Evolutionary conservation across 2,888 invertebrate species (phyloP).

Genomic region (Ethmia dodecea): DNA sequence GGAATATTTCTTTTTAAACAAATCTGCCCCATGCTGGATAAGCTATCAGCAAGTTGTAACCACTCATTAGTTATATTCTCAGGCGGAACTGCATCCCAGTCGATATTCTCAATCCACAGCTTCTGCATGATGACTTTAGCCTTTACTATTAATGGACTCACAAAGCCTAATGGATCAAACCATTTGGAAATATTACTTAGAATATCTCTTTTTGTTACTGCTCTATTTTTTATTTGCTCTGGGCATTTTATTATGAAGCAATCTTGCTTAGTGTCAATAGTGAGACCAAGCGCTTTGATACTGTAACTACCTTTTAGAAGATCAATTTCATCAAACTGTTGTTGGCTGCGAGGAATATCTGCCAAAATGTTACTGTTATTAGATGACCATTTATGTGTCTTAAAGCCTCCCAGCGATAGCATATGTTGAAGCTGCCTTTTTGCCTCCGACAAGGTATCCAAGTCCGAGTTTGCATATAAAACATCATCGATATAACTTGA

Average conservation of each 20-base stretch:
- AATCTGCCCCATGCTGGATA: constrained; percentile 12
- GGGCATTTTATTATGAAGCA: background rate
- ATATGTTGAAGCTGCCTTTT: background rate
- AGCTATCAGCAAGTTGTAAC: constrained; percentile 8
- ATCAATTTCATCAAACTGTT: background rate
- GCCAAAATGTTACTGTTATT: constrained; percentile 1
- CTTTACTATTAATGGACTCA: constrained; percentile 11
- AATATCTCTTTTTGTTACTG: constrained; percentile 4
- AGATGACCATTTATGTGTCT: constrained; percentile 4
- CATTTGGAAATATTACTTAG: constrained; percentile 13
- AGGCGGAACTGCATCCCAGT: constrained; percentile 10
- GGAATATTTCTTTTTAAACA: background rate
- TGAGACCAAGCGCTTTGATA: background rate
- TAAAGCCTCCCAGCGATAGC: constrained; percentile 1
- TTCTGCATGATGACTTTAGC: constrained; percentile 10
- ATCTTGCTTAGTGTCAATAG: background rate
- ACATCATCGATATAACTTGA: background rate
- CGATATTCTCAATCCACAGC: constrained; percentile 9
- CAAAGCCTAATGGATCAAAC: constrained; percentile 16
- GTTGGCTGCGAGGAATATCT: background rate
- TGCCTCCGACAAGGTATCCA: background rate
- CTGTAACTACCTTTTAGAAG: background rate
- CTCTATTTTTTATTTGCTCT: background rate
- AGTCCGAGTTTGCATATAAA: background rate
- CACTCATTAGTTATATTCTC: constrained; percentile 6